A percentile compares a stretch with the other conserved stretches of the same genome.
These are phyloP conservation scores for Megastigmus dorsalis DNA, from an alignment of 2,888 invertebrate species.

Conservation along the genomic window DNA sequence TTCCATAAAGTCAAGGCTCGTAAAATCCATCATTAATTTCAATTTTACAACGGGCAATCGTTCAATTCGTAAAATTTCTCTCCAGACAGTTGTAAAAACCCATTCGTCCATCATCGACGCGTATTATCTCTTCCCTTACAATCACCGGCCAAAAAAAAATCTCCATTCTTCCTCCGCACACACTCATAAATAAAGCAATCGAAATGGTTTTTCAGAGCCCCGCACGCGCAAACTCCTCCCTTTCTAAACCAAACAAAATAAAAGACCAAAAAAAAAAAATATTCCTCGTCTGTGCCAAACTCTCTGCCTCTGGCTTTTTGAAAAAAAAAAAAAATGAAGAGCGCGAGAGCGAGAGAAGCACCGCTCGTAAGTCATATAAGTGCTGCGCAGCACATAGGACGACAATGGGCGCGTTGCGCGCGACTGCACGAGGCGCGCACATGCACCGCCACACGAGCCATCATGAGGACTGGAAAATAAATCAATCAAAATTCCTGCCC, in stretches of 20 bases:
- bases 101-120: not conserved
- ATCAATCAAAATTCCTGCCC: conserved; percentile 46
- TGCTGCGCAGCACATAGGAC: not conserved
- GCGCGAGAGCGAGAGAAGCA: not conserved
- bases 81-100: not conserved
- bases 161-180: too few relatives aligned
- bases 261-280: not conserved
- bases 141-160: not conserved
- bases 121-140: too few relatives aligned
- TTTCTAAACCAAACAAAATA: too few relatives aligned
- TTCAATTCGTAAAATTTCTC: not conserved
- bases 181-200: conserved; percentile 3
- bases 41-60: too few relatives aligned
- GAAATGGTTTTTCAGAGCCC: not conserved
- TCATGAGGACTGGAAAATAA: conserved; percentile 42
- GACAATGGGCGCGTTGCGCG: not conserved
- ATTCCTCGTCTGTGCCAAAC: too few relatives aligned
- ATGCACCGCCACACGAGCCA: not conserved
- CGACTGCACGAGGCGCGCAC: not conserved
- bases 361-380: conserved; percentile 37
- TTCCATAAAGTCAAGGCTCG: not conserved
- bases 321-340: conserved; percentile 5
- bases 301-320: not conserved
- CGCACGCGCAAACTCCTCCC: not conserved
- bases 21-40: not conserved